Conservation (phyloP, 2,888 invertebrate genomes). For the Electrophaes corylata region DNA sequence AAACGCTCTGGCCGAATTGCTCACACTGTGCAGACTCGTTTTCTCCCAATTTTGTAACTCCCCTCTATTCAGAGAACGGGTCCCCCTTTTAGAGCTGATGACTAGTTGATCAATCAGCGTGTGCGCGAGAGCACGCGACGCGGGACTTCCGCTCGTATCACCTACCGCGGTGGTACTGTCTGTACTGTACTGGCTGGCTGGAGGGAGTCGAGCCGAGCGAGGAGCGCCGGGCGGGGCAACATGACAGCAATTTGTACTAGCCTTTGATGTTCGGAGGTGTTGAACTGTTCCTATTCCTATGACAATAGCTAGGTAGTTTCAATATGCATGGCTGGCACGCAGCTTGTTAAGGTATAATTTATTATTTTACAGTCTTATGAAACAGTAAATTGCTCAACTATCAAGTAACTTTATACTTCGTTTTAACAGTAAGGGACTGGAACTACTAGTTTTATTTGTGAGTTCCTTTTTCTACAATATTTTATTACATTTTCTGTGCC, state of each 20-base stretch:
- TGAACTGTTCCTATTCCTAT: constrained; percentile 15
- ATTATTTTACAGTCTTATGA: background rate
- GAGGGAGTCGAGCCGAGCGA: constrained; percentile 27
- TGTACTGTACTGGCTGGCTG: too few relatives aligned
- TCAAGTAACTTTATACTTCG: background rate
- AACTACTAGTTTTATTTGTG: too few relatives aligned
- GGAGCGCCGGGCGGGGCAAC: constrained; percentile 39
- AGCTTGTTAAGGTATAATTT: background rate
- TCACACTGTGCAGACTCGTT: background rate
- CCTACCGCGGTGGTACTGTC: constrained; percentile 48
- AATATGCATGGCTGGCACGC: background rate
- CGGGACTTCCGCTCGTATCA: constrained; percentile 64
- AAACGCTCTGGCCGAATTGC: background rate
- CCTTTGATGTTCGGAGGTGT: constrained; percentile 31
- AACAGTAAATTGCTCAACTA: background rate
- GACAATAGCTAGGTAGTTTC: constrained; percentile 4
- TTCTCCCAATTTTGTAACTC: background rate
- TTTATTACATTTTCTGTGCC: too few relatives aligned
- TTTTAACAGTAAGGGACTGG: too few relatives aligned
- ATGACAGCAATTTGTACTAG: constrained; percentile 27
- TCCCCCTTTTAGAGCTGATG: constrained; percentile 9
- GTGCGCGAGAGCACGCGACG: constrained; percentile 63
- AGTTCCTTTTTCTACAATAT: too few relatives aligned
- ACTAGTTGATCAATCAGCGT: constrained; percentile 44
- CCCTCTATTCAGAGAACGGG: constrained; percentile 1